phyloP scores from a whole-genome alignment of 2,113 vertebrate genomes.

The Struthidea cinerea region DNA sequence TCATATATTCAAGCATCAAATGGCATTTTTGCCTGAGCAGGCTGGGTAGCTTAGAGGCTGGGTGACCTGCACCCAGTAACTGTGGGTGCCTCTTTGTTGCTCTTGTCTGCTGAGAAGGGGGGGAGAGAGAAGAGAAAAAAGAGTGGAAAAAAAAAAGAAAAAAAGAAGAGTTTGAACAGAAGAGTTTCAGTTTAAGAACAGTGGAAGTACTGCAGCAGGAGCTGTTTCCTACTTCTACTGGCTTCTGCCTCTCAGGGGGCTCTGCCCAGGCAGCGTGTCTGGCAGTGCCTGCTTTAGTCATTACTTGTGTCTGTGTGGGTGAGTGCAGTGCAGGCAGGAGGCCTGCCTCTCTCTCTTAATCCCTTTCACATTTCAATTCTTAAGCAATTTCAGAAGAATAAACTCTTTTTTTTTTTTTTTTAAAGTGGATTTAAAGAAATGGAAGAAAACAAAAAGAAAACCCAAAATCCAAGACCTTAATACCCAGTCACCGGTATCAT shows the following conservation, averaged over 20 bases:
- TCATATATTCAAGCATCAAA: not conserved
- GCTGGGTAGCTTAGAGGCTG: not conserved
- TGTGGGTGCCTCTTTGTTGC: not conserved
- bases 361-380: not conserved
- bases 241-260: not conserved
- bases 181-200: not conserved
- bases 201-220: not conserved
- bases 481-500: not conserved
- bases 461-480: not conserved
- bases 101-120: not conserved
- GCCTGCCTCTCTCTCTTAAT: not conserved
- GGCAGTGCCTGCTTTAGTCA: not conserved
- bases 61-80: not conserved
- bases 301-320: not conserved
- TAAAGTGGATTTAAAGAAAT: not conserved
- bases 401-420: not conserved
- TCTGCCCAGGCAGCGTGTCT: not conserved
- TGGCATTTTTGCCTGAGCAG: not conserved
- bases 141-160: not conserved
- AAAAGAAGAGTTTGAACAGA: not conserved
- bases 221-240: not conserved
- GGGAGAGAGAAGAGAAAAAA: accelerated
- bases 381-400: not conserved
- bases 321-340: not conserved
- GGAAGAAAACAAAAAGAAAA: not conserved